phyloP scores from a whole-genome alignment of 2,113 vertebrate genomes.

The Ardeotis arabs region DNA sequence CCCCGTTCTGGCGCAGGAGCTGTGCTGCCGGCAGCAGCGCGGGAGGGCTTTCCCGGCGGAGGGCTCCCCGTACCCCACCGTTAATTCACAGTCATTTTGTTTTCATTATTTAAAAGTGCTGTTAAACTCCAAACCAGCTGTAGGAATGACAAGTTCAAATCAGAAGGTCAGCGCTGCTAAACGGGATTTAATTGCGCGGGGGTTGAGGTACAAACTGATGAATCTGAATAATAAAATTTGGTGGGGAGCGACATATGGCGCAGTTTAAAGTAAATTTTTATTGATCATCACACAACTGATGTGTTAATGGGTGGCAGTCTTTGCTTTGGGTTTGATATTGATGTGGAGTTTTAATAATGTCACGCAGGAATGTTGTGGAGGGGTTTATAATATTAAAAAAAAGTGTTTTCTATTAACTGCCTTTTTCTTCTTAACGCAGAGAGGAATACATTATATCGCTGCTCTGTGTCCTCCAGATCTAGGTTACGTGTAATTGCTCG shows the following conservation, averaged over 20 bases:
- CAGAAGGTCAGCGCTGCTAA: constrained; percentile 37
- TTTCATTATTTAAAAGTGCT: constrained; percentile 15
- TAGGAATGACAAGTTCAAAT: constrained; percentile 17
- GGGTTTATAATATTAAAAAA: background rate
- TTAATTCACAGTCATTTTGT: background rate
- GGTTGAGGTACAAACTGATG: constrained; percentile 27
- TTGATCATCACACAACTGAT: background rate
- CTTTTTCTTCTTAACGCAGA: background rate
- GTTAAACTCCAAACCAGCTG: constrained; percentile 46
- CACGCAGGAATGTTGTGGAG: constrained; percentile 8
- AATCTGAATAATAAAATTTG: constrained; percentile 42
- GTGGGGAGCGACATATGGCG: constrained; percentile 49
- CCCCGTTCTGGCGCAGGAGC: background rate
- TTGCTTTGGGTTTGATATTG: background rate
- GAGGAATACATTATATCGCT: background rate
- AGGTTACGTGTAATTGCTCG: constrained; percentile 58
- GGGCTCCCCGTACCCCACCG: background rate
- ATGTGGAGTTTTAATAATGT: constrained; percentile 29
- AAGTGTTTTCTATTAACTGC: constrained; percentile 10
- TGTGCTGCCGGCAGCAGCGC: background rate
- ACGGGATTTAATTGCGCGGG: constrained; percentile 54
- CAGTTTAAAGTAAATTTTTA: constrained; percentile 34
- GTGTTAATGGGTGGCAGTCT: constrained; percentile 42
- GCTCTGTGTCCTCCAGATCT: constrained; percentile 46
- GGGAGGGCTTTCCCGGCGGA: background rate